phyloP scores from a whole-genome alignment of 2,888 invertebrate genomes.

The Criorhina ranunculi region DNA sequence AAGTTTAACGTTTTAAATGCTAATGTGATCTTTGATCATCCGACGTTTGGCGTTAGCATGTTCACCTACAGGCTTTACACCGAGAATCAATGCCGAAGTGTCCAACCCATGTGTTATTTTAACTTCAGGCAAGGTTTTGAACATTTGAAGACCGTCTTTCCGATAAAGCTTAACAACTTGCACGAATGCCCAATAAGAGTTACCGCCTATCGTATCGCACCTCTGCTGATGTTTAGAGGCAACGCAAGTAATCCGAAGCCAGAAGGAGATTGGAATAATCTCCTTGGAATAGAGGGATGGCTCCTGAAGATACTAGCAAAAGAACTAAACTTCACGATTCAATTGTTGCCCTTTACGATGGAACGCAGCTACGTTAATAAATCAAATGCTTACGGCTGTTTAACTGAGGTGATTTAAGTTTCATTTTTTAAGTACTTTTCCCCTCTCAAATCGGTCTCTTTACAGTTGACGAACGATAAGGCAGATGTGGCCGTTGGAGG shows the following conservation, averaged over 20 bases:
- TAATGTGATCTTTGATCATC: slow-evolving; percentile 77
- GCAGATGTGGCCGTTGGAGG: slow-evolving; percentile 80
- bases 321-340: slow-evolving; percentile 79
- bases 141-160: slow-evolving; percentile 77
- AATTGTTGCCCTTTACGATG: slow-evolving; percentile 76
- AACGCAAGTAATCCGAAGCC: slow-evolving; percentile 73
- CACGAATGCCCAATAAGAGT: slow-evolving; percentile 79
- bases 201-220: slow-evolving; percentile 78
- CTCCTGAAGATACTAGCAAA: slow-evolving; percentile 78
- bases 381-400: slow-evolving; percentile 78
- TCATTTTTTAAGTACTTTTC: background rate
- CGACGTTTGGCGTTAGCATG: slow-evolving; percentile 60
- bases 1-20: slow-evolving; percentile 79
- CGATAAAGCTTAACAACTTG: slow-evolving; percentile 74
- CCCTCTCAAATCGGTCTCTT: background rate
- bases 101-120: slow-evolving; percentile 76
- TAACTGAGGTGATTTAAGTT: slow-evolving; percentile 77
- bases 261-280: slow-evolving; percentile 71
- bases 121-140: slow-evolving; percentile 73
- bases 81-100: slow-evolving; percentile 53
- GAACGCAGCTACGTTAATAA: slow-evolving; percentile 69
- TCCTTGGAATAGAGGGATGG: slow-evolving; percentile 81
- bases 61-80: slow-evolving; percentile 70
- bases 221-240: slow-evolving; percentile 79
- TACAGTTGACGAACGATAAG: slow-evolving; percentile 77